Evolutionary conservation across 35 echinoderm and acorn worm species (phyloP), one percentile per base, ranked within the genome.

Genomic region (Chiridota heheva): DNA sequence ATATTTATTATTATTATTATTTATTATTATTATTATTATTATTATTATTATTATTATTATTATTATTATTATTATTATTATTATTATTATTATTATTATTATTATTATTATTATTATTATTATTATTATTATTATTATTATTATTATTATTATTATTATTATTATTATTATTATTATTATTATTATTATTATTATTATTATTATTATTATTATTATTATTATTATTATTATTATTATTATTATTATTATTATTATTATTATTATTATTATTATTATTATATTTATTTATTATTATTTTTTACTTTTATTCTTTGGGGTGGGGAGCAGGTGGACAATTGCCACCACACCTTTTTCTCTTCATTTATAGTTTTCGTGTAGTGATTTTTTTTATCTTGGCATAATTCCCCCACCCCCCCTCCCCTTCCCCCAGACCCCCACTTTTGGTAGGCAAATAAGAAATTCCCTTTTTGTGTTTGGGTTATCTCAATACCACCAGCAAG

Each of bases 21-120:
- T n/a, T n/a, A 72, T 16, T 40, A 16, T 40, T 72, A 15, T 40
- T 72, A 40, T 35, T 40, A 27, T 40, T 33, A 42, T 15, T 72
- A 72, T 15, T 40, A 40, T 15, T 72, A 27, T 40, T 72, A 72
- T 17, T 13, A 33, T 72, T 72, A 42, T 40, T 72, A 40, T 16
- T 42, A 72, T 40, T 72, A 27, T 15, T 72, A 40, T 33, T 40
- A 40, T 40, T 72, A 40, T 15, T 42, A 72, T 17, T 72, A 40
- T 15, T 72, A 39, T 17, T 40, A 40, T 15, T 8, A 72, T 35
- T 40, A 33, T 17, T 40, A 39, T 35, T 40, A 33, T 35, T 40
- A 39, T 38, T 16, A 72, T 17, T 8, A 72, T 35, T 40, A 42
- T 35, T 8, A 72, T 17, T 40, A 72, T 35, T 40, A 72, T 38